These are phyloP conservation scores for Struthio camelus DNA, from an alignment of 2,113 vertebrate species.

Conservation along the genomic window DNA sequence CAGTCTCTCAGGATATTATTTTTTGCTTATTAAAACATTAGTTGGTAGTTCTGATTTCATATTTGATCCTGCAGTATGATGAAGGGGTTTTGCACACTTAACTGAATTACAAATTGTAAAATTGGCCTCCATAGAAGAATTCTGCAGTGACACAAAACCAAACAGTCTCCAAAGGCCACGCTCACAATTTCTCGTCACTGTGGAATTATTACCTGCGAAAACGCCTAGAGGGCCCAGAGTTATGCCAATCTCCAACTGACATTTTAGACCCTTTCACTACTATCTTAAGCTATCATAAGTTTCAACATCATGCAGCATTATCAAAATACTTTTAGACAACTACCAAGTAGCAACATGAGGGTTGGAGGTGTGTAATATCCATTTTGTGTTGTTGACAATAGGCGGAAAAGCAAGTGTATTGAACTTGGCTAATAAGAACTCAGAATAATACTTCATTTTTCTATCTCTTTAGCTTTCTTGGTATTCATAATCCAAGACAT, in stretches of 20 bases:
- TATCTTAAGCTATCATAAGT: background rate
- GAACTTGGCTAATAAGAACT: background rate
- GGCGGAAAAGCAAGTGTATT: background rate
- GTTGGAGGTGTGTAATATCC: background rate
- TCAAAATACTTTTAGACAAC: constrained; percentile 27
- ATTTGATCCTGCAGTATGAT: background rate
- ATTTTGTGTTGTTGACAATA: background rate
- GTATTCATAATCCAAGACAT: background rate
- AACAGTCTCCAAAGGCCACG: background rate
- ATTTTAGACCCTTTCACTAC: constrained; percentile 17
- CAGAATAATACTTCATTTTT: background rate
- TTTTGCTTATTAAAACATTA: background rate
- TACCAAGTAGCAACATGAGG: constrained; percentile 5
- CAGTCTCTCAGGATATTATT: background rate
- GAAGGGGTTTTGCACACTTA: background rate
- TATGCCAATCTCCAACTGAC: constrained; percentile 7
- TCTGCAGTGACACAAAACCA: too few relatives aligned
- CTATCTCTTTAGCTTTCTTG: background rate
- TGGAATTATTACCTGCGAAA: constrained; percentile 7
- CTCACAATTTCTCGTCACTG: background rate
- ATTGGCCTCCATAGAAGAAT: too few relatives aligned
- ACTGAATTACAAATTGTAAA: background rate
- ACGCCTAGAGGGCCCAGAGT: background rate
- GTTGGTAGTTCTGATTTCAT: background rate
- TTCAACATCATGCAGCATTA: background rate